Conservation (phyloP, 2,797 vertebrate species). For the Ctenochaetus hawaiiensis region DNA sequence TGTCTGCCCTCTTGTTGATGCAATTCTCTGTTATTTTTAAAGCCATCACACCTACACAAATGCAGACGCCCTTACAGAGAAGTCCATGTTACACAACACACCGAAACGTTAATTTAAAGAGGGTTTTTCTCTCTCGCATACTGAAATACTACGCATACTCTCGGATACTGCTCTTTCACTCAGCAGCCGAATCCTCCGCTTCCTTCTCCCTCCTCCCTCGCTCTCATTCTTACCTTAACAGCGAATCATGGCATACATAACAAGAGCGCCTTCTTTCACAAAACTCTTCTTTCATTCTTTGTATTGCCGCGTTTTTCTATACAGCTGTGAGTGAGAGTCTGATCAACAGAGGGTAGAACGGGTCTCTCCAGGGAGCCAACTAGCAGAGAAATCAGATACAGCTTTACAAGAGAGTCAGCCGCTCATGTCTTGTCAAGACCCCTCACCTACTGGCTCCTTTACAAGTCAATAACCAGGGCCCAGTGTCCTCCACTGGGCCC, state of each 20-base stretch:
- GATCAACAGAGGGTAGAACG: slow-evolving; percentile 85
- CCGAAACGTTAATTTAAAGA: slow-evolving; percentile 41
- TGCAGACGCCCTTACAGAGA: slow-evolving; percentile 23
- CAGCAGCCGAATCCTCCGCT: slow-evolving; percentile 42
- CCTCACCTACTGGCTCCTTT: slow-evolving; percentile 85
- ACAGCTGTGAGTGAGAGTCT: slow-evolving; percentile 86
- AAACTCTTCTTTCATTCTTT: slow-evolving; percentile 85
- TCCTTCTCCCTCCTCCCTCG: slow-evolving; percentile 26
- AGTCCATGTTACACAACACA: slow-evolving; percentile 25
- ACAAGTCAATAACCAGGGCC: slow-evolving; percentile 84
- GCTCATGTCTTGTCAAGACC: slow-evolving; percentile 85
- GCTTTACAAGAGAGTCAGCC: slow-evolving; percentile 84
- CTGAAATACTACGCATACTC: slow-evolving; percentile 72
- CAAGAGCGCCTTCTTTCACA: slow-evolving; percentile 87
- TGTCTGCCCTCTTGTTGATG: slow-evolving; percentile 91
- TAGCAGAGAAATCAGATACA: slow-evolving; percentile 91
- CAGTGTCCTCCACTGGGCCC: slow-evolving; percentile 80
- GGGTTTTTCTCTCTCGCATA: slow-evolving; percentile 74
- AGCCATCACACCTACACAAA: slow-evolving; percentile 85
- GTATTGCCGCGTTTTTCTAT: slow-evolving; percentile 79
- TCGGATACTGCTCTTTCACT: slow-evolving; percentile 38
- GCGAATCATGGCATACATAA: slow-evolving; percentile 82
- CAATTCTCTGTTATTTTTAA: slow-evolving; percentile 87
- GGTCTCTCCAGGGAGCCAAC: slow-evolving; percentile 91
- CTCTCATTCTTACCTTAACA: slow-evolving; percentile 46